Conservation (phyloP, 1,140 invertebrate genomes). For the Tachypleus tridentatus region DNA sequence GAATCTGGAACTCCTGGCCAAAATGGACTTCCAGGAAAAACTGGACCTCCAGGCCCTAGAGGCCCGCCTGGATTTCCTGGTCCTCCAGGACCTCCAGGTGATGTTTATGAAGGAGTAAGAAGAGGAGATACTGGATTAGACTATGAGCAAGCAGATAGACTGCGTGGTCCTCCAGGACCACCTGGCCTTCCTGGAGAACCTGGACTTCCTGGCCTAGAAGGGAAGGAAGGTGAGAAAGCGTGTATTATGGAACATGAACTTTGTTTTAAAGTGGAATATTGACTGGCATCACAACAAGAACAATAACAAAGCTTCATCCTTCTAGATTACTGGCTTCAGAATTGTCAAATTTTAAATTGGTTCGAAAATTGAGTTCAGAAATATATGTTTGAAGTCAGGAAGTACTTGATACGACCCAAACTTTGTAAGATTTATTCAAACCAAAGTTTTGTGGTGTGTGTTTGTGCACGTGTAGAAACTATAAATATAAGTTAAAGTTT, state of each 20-base stretch:
- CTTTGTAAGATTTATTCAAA: background rate
- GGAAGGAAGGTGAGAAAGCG: slow-evolving; percentile 9
- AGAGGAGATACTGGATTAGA: slow-evolving; percentile 2
- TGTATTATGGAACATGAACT: background rate
- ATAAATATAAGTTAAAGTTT: too few species aligned
- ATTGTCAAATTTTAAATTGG: background rate
- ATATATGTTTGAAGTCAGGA: background rate
- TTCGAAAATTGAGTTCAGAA: background rate
- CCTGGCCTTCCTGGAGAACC: slow-evolving; percentile 5
- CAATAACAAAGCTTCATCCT: background rate
- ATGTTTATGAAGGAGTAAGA: too few species aligned
- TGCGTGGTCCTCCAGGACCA: background rate
- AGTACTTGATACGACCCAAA: background rate
- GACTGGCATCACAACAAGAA: background rate
- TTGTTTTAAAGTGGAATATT: slow-evolving; percentile 1
- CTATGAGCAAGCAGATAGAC: background rate
- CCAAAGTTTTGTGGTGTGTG: too few species aligned
- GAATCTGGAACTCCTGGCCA: background rate
- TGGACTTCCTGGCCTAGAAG: slow-evolving; percentile 14
- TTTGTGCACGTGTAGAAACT: too few species aligned
- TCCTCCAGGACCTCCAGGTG: background rate
- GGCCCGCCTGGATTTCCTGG: slow-evolving; percentile 11
- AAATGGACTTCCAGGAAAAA: background rate
- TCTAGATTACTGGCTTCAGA: background rate
- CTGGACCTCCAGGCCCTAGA: slow-evolving; percentile 2